Conservation (phyloP, 1,140 invertebrate species). For the Megalopta genalis region DNA sequence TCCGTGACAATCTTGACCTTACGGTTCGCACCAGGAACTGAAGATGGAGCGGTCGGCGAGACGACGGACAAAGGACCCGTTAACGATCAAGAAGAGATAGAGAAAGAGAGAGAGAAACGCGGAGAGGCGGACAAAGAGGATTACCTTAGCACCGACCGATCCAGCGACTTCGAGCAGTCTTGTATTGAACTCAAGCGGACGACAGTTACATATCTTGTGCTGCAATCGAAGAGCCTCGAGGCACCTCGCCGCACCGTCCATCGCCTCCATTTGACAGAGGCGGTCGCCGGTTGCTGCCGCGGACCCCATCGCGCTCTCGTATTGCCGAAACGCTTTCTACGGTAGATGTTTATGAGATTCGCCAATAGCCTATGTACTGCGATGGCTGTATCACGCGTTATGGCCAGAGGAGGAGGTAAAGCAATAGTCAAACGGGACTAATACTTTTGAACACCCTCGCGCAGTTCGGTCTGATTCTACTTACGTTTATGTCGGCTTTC, state of each 20-base stretch:
- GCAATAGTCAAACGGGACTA: no score
- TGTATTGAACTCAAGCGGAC: conserved; percentile 91
- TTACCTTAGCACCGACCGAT: conserved; percentile 89
- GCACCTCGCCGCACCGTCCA: conserved; percentile 91
- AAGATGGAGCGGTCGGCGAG: not conserved
- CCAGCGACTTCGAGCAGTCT: conserved; percentile 88
- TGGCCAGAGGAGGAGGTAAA: no score
- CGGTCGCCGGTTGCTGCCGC: conserved; percentile 88
- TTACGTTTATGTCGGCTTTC: conserved; percentile 88
- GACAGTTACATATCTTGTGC: conserved; percentile 91
- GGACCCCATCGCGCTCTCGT: conserved; percentile 90
- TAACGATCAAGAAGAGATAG: not conserved
- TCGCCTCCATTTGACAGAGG: conserved; percentile 91
- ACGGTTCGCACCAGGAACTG: conserved; percentile 89
- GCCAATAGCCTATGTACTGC: not conserved
- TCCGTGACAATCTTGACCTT: conserved; percentile 86
- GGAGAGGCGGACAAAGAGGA: not conserved
- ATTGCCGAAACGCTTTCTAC: conserved; percentile 88
- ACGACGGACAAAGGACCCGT: not conserved
- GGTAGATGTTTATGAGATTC: conserved; percentile 49
- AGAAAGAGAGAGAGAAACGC: no score
- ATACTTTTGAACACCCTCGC: no score
- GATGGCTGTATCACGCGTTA: no score
- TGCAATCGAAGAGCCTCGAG: conserved; percentile 88
- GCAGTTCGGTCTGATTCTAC: conserved; percentile 44